Evolutionary conservation across 2,888 invertebrate genomes (phyloP).

Genomic region (Agriopis aurantiaria): DNA sequence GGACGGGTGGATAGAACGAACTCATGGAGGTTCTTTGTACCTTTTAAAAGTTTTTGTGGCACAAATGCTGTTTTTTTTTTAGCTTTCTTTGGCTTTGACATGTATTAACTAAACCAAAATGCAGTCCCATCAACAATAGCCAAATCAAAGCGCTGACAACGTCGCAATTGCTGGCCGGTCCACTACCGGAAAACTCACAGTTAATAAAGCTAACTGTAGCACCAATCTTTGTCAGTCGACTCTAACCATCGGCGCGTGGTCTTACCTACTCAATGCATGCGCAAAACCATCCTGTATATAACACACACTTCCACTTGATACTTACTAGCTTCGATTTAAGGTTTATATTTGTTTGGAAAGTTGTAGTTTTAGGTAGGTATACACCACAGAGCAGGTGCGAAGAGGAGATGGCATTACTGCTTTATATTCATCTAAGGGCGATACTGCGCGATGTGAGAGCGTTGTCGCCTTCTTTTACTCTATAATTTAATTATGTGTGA

Average conservation of each 20-base stretch:
- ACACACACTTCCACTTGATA: background rate
- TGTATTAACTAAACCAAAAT: background rate
- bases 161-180: constrained; percentile 46
- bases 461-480: no score
- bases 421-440: background rate
- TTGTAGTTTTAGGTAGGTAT: constrained; percentile 48
- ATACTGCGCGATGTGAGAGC: no score
- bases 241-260: constrained; percentile 78
- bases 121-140: constrained; percentile 1
- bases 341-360: constrained; percentile 25
- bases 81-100: background rate
- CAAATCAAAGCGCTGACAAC: constrained; percentile 51
- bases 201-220: constrained; percentile 76
- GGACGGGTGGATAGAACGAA: no score
- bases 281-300: constrained; percentile 45
- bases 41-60: no score
- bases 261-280: constrained; percentile 73
- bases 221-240: constrained; percentile 81
- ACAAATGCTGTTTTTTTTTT: background rate
- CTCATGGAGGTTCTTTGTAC: no score
- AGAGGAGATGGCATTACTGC: background rate
- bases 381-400: background rate
- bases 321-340: background rate
- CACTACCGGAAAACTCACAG: constrained; percentile 71
- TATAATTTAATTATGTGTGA: no score